These are phyloP conservation scores for Cryptocephalus moraei DNA, from an alignment of 2,888 invertebrate species.

Conservation along the genomic window DNA sequence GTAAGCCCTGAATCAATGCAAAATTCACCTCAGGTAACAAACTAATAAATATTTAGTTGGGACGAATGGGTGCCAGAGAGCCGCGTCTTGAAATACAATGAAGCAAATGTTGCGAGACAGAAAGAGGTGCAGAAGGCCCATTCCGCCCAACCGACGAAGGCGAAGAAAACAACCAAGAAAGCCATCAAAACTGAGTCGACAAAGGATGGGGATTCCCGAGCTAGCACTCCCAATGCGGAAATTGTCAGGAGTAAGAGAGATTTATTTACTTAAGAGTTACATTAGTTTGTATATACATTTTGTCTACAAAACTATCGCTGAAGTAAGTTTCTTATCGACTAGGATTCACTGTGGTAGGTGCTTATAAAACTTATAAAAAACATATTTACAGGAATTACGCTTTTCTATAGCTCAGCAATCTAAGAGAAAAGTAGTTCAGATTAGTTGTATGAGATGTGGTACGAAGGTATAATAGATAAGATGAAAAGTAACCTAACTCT, in stretches of 20 bases:
- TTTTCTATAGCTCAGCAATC: no score
- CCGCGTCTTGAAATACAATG: slow-evolving; percentile 82
- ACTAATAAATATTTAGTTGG: slow-evolving; percentile 50
- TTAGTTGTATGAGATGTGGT: no score
- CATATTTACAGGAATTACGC: no score
- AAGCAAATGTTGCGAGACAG: slow-evolving; percentile 77
- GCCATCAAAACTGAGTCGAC: slow-evolving; percentile 26
- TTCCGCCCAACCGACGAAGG: slow-evolving; percentile 55
- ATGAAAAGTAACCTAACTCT: no score
- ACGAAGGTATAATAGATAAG: no score
- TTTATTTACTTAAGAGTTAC: not conserved
- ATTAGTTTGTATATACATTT: no score
- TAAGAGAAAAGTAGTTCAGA: no score
- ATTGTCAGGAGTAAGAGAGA: slow-evolving; percentile 11
- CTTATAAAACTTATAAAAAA: no score
- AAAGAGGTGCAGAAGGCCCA: slow-evolving; percentile 78
- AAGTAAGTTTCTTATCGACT: no score
- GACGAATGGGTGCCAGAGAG: slow-evolving; percentile 90
- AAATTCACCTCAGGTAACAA: slow-evolving; percentile 5
- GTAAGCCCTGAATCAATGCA: slow-evolving; percentile 43
- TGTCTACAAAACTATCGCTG: no score
- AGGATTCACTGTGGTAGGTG: no score
- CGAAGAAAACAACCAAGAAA: slow-evolving; percentile 44
- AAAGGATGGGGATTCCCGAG: slow-evolving; percentile 48
- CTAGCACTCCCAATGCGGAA: slow-evolving; percentile 49